A percentile compares a stretch with the other conserved stretches of the same genome.
Evolutionary conservation across 2,797 vertebrate genomes (phyloP).

Genomic region (Novumbra hubbsi): DNA sequence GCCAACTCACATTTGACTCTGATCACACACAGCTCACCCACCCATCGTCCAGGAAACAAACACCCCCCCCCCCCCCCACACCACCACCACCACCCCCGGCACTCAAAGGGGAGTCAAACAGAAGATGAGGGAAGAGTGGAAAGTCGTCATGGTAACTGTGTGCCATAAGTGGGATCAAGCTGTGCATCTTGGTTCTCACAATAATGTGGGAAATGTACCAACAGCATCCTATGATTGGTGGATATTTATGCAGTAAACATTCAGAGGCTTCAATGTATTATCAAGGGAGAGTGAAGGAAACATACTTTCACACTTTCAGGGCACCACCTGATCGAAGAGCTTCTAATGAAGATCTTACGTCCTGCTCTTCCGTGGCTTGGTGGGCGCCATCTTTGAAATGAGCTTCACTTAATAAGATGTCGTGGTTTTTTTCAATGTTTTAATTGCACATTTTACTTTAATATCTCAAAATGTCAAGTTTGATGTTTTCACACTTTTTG

Average conservation of each 20-base stretch:
- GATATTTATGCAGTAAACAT: not conserved
- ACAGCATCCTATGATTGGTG: not conserved
- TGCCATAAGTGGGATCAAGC: not conserved
- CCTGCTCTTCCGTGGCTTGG: constrained; percentile 28
- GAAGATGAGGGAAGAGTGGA: not conserved
- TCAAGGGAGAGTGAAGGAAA: not conserved
- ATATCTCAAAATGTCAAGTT: not conserved
- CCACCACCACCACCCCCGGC: too few relatives aligned
- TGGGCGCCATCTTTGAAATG: constrained; percentile 33
- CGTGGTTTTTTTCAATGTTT: too few relatives aligned
- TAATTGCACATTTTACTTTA: not conserved
- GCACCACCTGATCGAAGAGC: not conserved
- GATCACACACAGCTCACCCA: too few relatives aligned
- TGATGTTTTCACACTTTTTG: not conserved
- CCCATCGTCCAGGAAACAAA: too few relatives aligned
- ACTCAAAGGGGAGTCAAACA: not conserved
- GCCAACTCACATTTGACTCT: not conserved
- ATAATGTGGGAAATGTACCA: not conserved
- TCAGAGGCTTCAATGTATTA: not conserved
- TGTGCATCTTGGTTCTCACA: not conserved
- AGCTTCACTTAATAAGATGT: constrained; percentile 24
- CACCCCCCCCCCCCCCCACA: too few relatives aligned
- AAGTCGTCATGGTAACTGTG: not conserved
- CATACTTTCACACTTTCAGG: not conserved
- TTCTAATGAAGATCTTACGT: not conserved